Percentiles rank a stretch among this genome's conserved stretches.
Evolutionary conservation across 2,113 vertebrate species (phyloP).

Genomic region (Takifugu flavidus): DNA sequence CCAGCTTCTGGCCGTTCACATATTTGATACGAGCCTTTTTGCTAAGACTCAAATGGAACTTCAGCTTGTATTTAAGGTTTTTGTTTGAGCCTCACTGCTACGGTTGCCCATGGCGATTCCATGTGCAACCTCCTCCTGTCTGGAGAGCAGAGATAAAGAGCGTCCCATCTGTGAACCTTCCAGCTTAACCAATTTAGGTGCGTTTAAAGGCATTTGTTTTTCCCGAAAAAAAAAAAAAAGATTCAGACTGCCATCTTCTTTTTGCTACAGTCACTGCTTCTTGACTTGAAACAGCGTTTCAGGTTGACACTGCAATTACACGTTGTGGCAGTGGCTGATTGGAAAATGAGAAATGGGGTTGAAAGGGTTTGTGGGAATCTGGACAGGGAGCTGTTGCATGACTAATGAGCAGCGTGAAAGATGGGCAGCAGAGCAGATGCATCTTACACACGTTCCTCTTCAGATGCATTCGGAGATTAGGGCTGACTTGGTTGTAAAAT

Average conservation of each 20-base stretch:
- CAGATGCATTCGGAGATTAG: not conserved
- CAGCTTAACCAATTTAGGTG: not conserved
- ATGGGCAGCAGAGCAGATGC: conserved; percentile 5
- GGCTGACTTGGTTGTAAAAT: not conserved
- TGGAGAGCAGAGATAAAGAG: conserved; percentile 23
- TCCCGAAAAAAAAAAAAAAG: not conserved
- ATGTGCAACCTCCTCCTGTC: conserved; percentile 1
- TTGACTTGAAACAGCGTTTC: conserved; percentile 42
- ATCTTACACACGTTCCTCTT: not conserved
- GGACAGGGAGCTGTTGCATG: conserved; percentile 46
- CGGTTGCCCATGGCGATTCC: conserved; percentile 24
- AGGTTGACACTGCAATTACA: conserved; percentile 57
- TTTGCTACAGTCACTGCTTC: conserved; percentile 12
- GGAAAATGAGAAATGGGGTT: conserved; percentile 55
- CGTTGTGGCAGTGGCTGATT: conserved; percentile 55
- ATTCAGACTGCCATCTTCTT: conserved; percentile 1
- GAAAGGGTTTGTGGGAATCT: conserved; percentile 38
- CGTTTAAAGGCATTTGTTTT: conserved; percentile 7
- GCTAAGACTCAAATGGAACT: conserved; percentile 19
- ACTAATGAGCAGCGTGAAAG: conserved; percentile 47
- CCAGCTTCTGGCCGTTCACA: conserved; percentile 2
- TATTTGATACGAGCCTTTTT: conserved; percentile 31
- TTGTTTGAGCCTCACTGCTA: conserved; percentile 7
- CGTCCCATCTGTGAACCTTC: not conserved
- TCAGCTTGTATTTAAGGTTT: not conserved